phyloP scores from a whole-genome alignment of 2,888 invertebrate species.

The Drosophila dives region DNA sequence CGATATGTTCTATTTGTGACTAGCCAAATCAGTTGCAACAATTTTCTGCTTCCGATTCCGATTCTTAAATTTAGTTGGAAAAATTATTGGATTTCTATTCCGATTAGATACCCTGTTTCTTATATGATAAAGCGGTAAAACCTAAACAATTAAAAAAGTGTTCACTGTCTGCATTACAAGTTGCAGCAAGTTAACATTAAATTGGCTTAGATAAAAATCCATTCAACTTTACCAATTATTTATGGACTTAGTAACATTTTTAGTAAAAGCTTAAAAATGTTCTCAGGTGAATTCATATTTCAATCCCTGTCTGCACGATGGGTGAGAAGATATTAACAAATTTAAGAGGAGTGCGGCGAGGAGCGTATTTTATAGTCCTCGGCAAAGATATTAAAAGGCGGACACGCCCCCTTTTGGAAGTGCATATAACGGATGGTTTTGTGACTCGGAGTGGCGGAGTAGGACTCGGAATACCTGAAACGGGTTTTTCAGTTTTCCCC shows the following conservation, averaged over 20 bases:
- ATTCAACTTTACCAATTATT: background rate
- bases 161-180: background rate
- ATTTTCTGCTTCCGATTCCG: background rate
- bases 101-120: accelerated
- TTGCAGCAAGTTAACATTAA: background rate
- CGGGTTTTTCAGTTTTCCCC: constrained; percentile 50
- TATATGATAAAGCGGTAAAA: background rate
- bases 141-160: background rate
- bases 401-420: constrained; percentile 52
- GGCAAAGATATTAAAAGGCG: constrained; percentile 69
- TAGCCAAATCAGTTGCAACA: background rate
- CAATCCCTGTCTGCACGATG: constrained; percentile 11
- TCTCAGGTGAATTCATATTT: background rate
- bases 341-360: constrained; percentile 49
- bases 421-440: constrained; percentile 24
- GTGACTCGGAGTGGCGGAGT: constrained; percentile 16
- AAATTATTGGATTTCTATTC: background rate
- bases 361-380: constrained; percentile 73
- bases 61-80: background rate
- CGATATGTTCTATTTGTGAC: background rate
- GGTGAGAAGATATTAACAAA: constrained; percentile 29
- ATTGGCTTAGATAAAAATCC: background rate
- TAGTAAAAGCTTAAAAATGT: no score
- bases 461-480: constrained; percentile 47
- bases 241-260: background rate